Evolutionary conservation across 2,888 invertebrate species (phyloP).

Genomic region (Xestia xanthographa): DNA sequence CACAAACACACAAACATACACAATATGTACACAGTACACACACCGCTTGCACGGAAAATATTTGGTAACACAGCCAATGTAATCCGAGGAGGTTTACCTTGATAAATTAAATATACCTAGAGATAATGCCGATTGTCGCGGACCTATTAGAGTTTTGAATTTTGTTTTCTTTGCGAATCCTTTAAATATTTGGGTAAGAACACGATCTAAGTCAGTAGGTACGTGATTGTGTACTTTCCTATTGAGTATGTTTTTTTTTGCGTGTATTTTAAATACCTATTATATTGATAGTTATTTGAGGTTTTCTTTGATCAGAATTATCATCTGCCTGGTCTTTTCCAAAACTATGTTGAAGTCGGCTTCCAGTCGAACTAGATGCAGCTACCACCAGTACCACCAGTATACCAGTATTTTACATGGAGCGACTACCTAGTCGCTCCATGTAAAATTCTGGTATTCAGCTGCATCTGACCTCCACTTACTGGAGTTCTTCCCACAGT

Average conservation of each 20-base stretch:
- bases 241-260: neutral
- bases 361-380: neutral
- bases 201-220: conserved; percentile 29
- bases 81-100: conserved; percentile 87
- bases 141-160: conserved; percentile 61
- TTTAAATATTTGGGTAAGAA: conserved; percentile 51
- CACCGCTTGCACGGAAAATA: conserved; percentile 87
- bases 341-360: neutral
- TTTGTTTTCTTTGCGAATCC: conserved; percentile 56
- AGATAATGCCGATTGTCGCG: conserved; percentile 74
- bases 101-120: conserved; percentile 84
- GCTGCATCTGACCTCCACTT: too few relatives aligned
- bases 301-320: neutral
- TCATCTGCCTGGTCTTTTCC: neutral
- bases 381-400: too few relatives aligned
- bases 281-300: neutral
- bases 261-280: neutral
- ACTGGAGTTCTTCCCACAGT: too few relatives aligned
- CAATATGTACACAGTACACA: conserved; percentile 83
- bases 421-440: neutral
- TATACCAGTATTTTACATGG: neutral
- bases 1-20: conserved; percentile 79
- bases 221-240: neutral
- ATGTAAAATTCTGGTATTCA: too few relatives aligned
- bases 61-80: conserved; percentile 87